Percentiles rank a stretch among this genome's conserved stretches.
These are phyloP conservation scores for Brachystomella parvula DNA, from an alignment of 1,140 invertebrate species.

Conservation along the genomic window DNA sequence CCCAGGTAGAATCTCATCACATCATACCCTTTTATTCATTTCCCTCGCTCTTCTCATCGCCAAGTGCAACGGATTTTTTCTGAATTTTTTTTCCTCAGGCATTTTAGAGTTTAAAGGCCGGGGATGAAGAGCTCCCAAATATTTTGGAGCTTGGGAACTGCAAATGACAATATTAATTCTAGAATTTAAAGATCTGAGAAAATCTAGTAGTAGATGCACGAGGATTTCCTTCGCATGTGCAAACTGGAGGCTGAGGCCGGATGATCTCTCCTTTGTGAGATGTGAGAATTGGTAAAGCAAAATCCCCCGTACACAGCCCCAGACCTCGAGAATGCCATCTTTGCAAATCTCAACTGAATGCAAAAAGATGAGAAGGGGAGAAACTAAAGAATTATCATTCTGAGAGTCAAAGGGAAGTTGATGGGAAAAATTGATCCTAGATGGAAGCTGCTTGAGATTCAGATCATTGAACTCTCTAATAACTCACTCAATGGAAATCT, in stretches of 20 bases:
- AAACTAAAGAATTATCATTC: background rate
- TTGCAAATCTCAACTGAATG: slow-evolving; percentile 16
- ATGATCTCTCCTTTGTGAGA: too few species aligned
- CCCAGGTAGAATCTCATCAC: background rate
- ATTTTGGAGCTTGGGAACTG: too few species aligned
- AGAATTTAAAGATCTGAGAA: too few species aligned
- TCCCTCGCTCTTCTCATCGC: background rate
- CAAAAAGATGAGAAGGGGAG: background rate
- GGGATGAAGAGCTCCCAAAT: too few species aligned
- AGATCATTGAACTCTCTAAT: background rate
- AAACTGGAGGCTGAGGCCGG: too few species aligned
- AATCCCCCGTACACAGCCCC: background rate
- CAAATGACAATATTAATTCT: too few species aligned
- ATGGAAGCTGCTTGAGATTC: background rate
- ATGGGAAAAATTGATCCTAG: slow-evolving; percentile 20
- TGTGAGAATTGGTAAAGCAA: too few species aligned
- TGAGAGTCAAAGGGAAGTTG: too few species aligned
- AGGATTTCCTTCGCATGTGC: too few species aligned
- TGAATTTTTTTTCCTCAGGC: too few species aligned
- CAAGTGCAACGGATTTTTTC: background rate
- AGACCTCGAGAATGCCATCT: slow-evolving; percentile 23
- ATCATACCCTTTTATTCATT: background rate
- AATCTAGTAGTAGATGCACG: too few species aligned
- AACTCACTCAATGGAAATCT: background rate
- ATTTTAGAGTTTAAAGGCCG: too few species aligned